A percentile compares a stretch with the other conserved stretches of the same genome.
Evolutionary conservation across 2,113 vertebrate genomes (phyloP).

Genomic region (Heterotilapia buettikoferi): DNA sequence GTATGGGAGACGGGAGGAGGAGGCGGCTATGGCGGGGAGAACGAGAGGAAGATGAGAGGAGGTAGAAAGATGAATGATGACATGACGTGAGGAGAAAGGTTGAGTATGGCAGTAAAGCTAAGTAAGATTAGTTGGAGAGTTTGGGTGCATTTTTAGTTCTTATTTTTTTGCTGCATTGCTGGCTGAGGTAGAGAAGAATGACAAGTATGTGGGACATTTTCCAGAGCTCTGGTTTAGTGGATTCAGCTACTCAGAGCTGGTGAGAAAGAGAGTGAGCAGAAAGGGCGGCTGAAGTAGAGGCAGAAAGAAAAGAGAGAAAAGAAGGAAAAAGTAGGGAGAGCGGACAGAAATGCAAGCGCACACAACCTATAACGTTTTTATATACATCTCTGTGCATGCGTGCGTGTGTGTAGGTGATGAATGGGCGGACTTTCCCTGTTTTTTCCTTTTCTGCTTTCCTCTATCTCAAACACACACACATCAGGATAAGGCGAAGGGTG

Average conservation of each 20-base stretch:
- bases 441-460: conserved; percentile 11
- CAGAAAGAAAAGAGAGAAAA: neutral
- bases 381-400: neutral
- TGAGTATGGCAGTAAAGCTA: neutral
- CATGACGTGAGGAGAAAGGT: neutral
- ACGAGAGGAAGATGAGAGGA: neutral
- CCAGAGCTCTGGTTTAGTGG: conserved; percentile 63
- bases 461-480: conserved; percentile 10
- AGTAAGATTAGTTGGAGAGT: neutral
- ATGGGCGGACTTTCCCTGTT: conserved; percentile 33
- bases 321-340: neutral
- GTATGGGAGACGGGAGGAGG: neutral
- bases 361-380: neutral
- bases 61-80: neutral
- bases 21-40: neutral
- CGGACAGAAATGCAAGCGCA: neutral
- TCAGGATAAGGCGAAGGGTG: conserved; percentile 49
- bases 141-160: neutral
- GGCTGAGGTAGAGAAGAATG: conserved; percentile 66
- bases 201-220: conserved; percentile 73
- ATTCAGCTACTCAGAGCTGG: conserved; percentile 18
- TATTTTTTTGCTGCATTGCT: neutral
- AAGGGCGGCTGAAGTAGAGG: neutral
- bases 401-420: neutral
- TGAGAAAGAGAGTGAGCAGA: neutral